Conservation (phyloP, 2,888 invertebrate genomes). For the Rapana venosa region DNA sequence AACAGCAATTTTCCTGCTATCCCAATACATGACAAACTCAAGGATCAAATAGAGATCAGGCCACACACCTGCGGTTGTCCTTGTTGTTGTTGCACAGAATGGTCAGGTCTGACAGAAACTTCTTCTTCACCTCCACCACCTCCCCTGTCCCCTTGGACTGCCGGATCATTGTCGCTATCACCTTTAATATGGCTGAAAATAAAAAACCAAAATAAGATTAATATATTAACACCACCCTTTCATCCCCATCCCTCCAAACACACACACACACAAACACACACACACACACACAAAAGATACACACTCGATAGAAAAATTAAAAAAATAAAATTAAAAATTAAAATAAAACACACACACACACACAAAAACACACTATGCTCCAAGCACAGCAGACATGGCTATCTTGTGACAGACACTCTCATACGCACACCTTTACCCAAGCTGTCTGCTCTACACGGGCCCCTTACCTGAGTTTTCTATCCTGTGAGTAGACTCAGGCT, state of each 20-base stretch:
- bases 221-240: background rate
- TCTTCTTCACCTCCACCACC: slow-evolving; percentile 84
- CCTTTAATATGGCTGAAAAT: slow-evolving; percentile 94
- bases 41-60: too few species aligned
- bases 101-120: slow-evolving; percentile 99
- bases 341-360: background rate
- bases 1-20: too few species aligned
- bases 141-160: slow-evolving; percentile 91
- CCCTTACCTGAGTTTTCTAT: slow-evolving; percentile 96
- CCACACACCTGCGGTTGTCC: slow-evolving; percentile 88
- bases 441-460: background rate
- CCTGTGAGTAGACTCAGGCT: slow-evolving; percentile 95
- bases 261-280: too few species aligned
- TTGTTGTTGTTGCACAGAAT: slow-evolving; percentile 96
- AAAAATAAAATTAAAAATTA: too few species aligned
- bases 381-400: too few species aligned
- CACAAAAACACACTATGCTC: background rate
- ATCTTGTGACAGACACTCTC: background rate
- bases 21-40: too few species aligned
- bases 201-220: background rate
- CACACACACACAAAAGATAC: too few species aligned
- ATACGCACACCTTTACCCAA: background rate
- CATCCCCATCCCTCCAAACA: too few species aligned
- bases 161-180: slow-evolving; percentile 96
- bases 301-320: too few species aligned